Conservation (phyloP, 2,888 invertebrate genomes). For the Catocala sponsa region DNA sequence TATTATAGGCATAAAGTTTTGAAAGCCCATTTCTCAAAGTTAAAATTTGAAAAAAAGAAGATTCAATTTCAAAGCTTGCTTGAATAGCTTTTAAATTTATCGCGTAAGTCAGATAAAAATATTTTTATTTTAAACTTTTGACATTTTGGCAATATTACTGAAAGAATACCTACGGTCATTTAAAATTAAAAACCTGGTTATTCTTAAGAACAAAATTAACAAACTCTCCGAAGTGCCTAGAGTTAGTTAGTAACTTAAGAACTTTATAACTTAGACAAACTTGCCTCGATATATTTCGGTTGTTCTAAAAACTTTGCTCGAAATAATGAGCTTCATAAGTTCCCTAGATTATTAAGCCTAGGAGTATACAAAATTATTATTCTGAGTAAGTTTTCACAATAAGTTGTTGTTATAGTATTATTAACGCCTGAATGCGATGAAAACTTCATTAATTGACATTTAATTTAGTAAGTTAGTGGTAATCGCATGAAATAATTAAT, state of each 20-base stretch:
- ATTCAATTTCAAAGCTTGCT: too few species aligned
- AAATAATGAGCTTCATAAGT: not conserved
- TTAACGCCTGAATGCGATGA: too few species aligned
- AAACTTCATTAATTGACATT: too few species aligned
- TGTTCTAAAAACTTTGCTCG: constrained; percentile 18
- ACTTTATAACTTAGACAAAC: constrained; percentile 20
- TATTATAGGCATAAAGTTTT: too few species aligned
- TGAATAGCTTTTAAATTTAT: not conserved
- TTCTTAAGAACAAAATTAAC: constrained; percentile 17
- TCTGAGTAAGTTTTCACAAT: not conserved
- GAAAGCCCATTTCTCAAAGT: too few species aligned
- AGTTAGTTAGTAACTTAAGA: constrained; percentile 22
- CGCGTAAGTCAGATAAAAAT: not conserved
- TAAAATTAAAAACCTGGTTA: constrained; percentile 15
- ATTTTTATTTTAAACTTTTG: not conserved
- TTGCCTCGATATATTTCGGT: constrained; percentile 20
- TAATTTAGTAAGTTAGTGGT: too few species aligned
- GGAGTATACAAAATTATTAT: not conserved
- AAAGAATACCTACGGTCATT: constrained; percentile 8
- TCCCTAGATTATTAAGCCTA: constrained; percentile 4
- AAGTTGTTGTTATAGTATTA: too few species aligned
- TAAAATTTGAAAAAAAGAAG: too few species aligned
- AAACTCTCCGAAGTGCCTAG: constrained; percentile 16
- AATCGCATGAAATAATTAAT: too few species aligned
- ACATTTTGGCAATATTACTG: constrained; percentile 4